phyloP scores from a whole-genome alignment of 2,797 vertebrate genomes.

The Calcarius lapponicus region DNA sequence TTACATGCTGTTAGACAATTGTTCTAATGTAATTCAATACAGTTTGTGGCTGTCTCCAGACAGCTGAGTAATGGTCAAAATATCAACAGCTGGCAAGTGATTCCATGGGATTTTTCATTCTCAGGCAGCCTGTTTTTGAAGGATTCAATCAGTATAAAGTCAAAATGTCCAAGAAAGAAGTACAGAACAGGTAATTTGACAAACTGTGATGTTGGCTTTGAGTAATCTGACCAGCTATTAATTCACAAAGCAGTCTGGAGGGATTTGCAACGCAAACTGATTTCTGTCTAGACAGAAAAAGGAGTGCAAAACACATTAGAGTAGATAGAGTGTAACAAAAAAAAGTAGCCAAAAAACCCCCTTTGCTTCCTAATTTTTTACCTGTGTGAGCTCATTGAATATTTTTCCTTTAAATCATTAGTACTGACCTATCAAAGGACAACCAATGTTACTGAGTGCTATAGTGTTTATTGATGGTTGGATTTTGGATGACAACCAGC shows the following conservation, averaged over 20 bases:
- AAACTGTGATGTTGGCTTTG: slow-evolving; percentile 72
- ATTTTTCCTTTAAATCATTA: slow-evolving; percentile 15
- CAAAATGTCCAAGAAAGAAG: slow-evolving; percentile 65
- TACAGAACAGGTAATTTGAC: slow-evolving; percentile 73
- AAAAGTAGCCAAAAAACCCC: not conserved
- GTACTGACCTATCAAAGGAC: not conserved
- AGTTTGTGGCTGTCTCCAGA: slow-evolving; percentile 75
- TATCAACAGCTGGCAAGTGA: slow-evolving; percentile 74
- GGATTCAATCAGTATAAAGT: slow-evolving; percentile 67
- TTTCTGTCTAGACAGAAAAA: slow-evolving; percentile 81
- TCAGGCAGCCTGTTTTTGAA: slow-evolving; percentile 62
- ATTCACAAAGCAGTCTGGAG: slow-evolving; percentile 75
- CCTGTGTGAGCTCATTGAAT: slow-evolving; percentile 32
- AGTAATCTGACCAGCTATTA: slow-evolving; percentile 74
- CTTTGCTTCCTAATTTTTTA: slow-evolving; percentile 38
- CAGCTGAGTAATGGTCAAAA: slow-evolving; percentile 77
- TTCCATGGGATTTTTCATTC: slow-evolving; percentile 44
- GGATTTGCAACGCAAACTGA: slow-evolving; percentile 73
- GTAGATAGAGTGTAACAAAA: slow-evolving; percentile 36
- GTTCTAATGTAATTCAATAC: slow-evolving; percentile 67
- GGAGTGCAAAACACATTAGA: slow-evolving; percentile 77
- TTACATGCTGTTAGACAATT: slow-evolving; percentile 62
- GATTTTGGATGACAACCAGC: not conserved
- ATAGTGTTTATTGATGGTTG: not conserved
- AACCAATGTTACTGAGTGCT: not conserved